Base-by-base conservation (phyloP, 2,888 invertebrate species). In the Notodonta dromedarius region DNA sequence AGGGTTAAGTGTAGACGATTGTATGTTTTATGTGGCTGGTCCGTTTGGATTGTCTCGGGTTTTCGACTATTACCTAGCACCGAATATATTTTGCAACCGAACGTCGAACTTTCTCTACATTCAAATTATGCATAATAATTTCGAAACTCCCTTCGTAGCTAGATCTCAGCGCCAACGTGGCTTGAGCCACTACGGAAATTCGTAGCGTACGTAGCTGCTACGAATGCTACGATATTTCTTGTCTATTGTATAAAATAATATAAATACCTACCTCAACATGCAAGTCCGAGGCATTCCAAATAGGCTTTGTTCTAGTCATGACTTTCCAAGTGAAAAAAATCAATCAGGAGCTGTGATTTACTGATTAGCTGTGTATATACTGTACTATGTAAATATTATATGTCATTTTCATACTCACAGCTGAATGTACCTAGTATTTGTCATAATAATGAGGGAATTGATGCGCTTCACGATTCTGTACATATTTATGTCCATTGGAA, bases 321-420 rank as follows among this genome's bases (percentile, higher is more conserved):
- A 69, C 65, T 60, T 73, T 74, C 66, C 69, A 66, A 58, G 63
- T 65, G 64, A 68, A 73, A 65, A 70, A 63, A 56, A 12, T 87
- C 84, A 86, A 90, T 90, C 88, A 82, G 90, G 87, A 89, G 90
- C 93, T 93, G 93, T 93, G 93, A 93, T 92, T 90, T 89, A 88
- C 80, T 86, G 75, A 83, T 81, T 87, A 86, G 85, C 80, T 83
- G 69, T 91, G 85, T 84, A 90, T 70, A 86, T 83, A 74, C 69
- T 70, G 69, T 70, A 76, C 64, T 77, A 60, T 79, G 73, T 79
- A 77, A 53, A 75, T 74, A 71, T 67, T 63, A 66, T 66, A 69
- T 58, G 32, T 64, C 67, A 51, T 63, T 66, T 54, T 52, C 44
- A 42, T 46, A 50, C 59, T 39, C 60, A 56, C 60, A 48, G 64